Conservation (phyloP, 2,113 vertebrate species). For the Tragelaphus imberbis region DNA sequence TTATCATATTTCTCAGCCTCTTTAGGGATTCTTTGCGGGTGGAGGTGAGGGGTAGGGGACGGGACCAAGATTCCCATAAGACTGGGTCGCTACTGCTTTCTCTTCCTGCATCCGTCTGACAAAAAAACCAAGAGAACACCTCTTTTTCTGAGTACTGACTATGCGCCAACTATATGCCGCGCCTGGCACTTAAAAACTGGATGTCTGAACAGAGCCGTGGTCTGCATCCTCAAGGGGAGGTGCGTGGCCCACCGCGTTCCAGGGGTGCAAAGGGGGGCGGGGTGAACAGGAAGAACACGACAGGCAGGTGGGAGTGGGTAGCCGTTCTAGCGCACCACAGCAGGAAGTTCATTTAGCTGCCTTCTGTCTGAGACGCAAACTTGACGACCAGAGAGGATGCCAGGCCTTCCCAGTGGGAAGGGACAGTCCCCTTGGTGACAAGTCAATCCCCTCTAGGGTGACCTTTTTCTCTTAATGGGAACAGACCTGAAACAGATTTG, state of each 20-base stretch:
- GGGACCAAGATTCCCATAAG: not conserved
- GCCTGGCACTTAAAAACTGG: not conserved
- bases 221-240: not conserved
- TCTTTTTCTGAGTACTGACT: not conserved
- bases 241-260: fast-evolving
- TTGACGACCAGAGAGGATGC: fast-evolving
- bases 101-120: not conserved
- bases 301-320: not conserved
- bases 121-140: not conserved
- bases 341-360: not conserved
- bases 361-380: not conserved
- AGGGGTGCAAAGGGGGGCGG: not conserved
- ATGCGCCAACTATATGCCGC: not conserved
- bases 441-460: too few relatives aligned
- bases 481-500: not conserved
- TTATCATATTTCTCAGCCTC: not conserved
- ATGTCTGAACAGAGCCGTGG: not conserved
- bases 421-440: not conserved
- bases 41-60: not conserved
- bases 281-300: not conserved
- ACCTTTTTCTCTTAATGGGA: not conserved
- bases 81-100: not conserved
- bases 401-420: not conserved
- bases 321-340: fast-evolving
- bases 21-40: not conserved